Conservation (phyloP, 2,888 invertebrate species). For the Drosophila basisetae region DNA sequence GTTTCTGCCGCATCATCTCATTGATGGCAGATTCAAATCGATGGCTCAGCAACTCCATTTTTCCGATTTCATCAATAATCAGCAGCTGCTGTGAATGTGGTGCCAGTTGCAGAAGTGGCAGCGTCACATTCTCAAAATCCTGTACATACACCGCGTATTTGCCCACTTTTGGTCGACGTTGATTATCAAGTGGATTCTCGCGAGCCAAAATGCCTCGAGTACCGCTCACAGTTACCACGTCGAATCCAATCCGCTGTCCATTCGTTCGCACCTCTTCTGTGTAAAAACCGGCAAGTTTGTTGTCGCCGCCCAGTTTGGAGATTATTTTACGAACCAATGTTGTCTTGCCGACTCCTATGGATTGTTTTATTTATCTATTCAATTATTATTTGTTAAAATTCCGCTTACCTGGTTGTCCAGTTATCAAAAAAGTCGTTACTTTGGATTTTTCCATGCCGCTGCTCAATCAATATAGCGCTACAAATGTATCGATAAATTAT, state of each 20-base stretch:
- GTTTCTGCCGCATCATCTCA: conserved; percentile 43
- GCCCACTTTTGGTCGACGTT: conserved; percentile 86
- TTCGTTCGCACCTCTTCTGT: conserved; percentile 88
- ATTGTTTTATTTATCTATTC: no score
- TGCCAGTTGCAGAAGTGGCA: conserved; percentile 84
- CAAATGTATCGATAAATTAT: conserved; percentile 15
- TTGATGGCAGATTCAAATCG: conserved; percentile 68
- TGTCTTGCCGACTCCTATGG: conserved; percentile 89
- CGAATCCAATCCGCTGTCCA: conserved; percentile 88
- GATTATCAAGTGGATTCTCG: conserved; percentile 29
- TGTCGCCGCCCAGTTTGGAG: conserved; percentile 57
- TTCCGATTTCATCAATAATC: conserved; percentile 84
- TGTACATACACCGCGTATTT: conserved; percentile 87
- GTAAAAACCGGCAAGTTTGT: conserved; percentile 87
- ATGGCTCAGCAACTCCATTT: conserved; percentile 83
- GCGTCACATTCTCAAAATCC: conserved; percentile 87
- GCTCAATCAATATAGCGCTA: neutral
- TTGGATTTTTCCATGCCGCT: conserved; percentile 33
- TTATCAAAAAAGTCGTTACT: conserved; percentile 49
- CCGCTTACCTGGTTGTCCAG: conserved; percentile 57
- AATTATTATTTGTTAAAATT: no score
- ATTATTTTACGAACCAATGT: conserved; percentile 87
- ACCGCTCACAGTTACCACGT: conserved; percentile 87
- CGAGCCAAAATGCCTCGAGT: conserved; percentile 86
- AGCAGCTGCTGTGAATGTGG: conserved; percentile 59